phyloP scores from a whole-genome alignment of 1,140 invertebrate species.

The Drosophila eugracilis region DNA sequence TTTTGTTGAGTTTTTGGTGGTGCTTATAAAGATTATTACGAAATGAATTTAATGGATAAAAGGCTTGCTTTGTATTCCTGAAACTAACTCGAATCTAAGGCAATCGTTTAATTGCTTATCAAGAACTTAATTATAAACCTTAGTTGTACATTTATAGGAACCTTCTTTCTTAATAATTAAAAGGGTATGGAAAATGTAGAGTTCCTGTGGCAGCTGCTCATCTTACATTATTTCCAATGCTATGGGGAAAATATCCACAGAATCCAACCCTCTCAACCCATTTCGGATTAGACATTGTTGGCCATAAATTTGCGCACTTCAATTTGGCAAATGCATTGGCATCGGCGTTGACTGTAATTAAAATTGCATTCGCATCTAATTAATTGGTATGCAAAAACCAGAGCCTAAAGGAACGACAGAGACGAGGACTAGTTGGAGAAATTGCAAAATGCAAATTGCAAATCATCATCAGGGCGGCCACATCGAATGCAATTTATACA shows the following conservation, averaged over 20 bases:
- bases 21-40: neutral
- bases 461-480: constrained; percentile 38
- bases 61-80: too few species aligned
- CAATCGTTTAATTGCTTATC: too few species aligned
- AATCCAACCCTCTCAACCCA: constrained; percentile 20
- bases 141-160: too few species aligned
- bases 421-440: constrained; percentile 62
- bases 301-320: constrained; percentile 70
- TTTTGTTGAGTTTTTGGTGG: too few species aligned
- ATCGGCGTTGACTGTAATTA: constrained; percentile 74
- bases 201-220: neutral
- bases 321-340: constrained; percentile 71
- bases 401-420: constrained; percentile 29
- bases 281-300: constrained; percentile 15
- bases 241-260: too few species aligned
- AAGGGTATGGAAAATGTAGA: too few species aligned
- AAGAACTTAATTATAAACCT: too few species aligned
- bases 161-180: too few species aligned
- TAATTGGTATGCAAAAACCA: constrained; percentile 84
- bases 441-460: constrained; percentile 71
- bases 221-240: neutral
- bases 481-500: constrained; percentile 48
- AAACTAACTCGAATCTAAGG: too few species aligned
- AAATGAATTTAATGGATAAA: neutral
- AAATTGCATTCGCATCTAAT: constrained; percentile 85